Percentiles rank a stretch among this genome's conserved stretches.
Conservation (phyloP, 2,113 vertebrate genomes). For the Puffinus mauretanicus region DNA sequence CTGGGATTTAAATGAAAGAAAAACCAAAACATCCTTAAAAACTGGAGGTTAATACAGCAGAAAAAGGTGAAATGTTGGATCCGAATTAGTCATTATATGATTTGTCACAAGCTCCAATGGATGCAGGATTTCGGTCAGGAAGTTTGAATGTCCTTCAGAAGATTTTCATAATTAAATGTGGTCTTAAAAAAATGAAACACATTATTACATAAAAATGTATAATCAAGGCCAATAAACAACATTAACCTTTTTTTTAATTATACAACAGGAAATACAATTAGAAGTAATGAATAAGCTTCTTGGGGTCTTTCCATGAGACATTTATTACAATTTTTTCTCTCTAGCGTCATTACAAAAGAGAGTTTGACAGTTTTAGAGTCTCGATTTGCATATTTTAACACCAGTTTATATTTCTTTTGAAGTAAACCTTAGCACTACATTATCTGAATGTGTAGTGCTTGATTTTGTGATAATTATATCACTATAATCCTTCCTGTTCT, state of each 20-base stretch:
- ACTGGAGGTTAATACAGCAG: not conserved
- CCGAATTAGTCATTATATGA: not conserved
- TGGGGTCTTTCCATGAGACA: not conserved
- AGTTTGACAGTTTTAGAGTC: not conserved
- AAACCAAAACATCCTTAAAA: not conserved
- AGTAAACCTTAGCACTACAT: not conserved
- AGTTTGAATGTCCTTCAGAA: not conserved
- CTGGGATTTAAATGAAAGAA: not conserved
- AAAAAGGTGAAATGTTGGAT: not conserved
- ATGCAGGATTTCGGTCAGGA: not conserved
- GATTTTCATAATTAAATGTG: not conserved
- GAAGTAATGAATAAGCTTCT: not conserved
- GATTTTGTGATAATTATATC: not conserved
- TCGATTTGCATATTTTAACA: not conserved
- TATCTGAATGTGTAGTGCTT: not conserved
- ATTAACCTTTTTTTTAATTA: not conserved
- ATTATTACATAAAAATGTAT: not conserved
- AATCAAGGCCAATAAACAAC: not conserved
- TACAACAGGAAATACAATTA: not conserved
- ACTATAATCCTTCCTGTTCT: not conserved
- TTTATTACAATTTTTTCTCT: not conserved
- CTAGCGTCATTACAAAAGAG: not conserved
- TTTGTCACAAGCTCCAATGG: not conserved
- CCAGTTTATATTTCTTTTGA: not conserved
- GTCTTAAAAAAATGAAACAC: not conserved